Evolutionary conservation across 2,113 vertebrate genomes (phyloP), one percentile per base, ranked within the genome.

Genomic region (Macheiramphus alcinus): DNA sequence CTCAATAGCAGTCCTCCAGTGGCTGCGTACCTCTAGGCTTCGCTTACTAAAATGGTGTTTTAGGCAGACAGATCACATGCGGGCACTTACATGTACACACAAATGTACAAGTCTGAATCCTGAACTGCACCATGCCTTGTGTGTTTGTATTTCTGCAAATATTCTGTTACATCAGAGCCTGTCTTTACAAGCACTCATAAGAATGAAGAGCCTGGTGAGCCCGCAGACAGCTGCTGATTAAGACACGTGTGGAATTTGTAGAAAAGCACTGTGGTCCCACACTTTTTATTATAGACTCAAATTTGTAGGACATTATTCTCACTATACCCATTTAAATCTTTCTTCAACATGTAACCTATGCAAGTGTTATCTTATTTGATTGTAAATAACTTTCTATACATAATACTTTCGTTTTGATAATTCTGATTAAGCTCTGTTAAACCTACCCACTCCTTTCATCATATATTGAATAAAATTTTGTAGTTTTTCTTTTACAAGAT

Each of bases 211-310:
- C 18, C 19, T 36, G 19, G 29, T 26, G 55, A 55, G 53, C 38
- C 71, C 53, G 47, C 58, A 90, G 45, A 38, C 14, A 73, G 36
- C 18, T 48, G 47, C 71, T 72, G 21, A n/a, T 0, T 14, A 53
- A 61, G 6, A 36, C 11, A 50, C 0, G 0, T 4, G 13, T 14
- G 21, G 16, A 86, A 71, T 48, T 5, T 38, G 27, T 16, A 36
- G 15, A 72, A 74, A 76, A 83, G n/a, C 79, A 75, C 18, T 32
- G 21, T 5, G 11, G 2, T 80, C 11, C 11, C 53, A 68, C 13
- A 31, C 16, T 32, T 84, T 29, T 56, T 76, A 66, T 45, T 56
- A 56, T 0, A 82, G 56, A 53, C 16, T 58, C 55, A 70, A 23
- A 47, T 36, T 62, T 74, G 42, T 20, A 79, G 42, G 38, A 70